These are phyloP conservation scores for Oxystoma pomonae DNA, from an alignment of 2,888 invertebrate species.

Conservation along the genomic window DNA sequence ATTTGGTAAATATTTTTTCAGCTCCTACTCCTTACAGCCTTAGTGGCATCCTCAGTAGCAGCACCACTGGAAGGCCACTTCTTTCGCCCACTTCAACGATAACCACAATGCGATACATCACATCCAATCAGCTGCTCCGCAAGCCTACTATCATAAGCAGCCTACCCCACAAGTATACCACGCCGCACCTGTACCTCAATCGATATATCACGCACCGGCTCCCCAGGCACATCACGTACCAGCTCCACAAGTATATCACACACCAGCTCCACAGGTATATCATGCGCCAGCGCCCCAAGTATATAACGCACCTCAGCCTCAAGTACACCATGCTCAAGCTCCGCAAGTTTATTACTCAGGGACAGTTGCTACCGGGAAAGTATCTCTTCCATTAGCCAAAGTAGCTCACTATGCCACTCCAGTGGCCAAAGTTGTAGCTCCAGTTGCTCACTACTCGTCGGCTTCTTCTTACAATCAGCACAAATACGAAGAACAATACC, in stretches of 20 bases:
- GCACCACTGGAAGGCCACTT: conserved; percentile 22
- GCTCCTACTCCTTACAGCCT: conserved; percentile 39
- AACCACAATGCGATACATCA: conserved; percentile 22
- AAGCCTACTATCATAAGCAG: neutral
- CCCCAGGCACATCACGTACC: neutral
- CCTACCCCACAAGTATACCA: neutral
- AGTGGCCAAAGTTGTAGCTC: conserved; percentile 13
- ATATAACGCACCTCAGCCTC: neutral
- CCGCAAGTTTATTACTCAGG: neutral
- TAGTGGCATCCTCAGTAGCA: conserved; percentile 37
- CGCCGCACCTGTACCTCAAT: neutral
- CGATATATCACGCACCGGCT: neutral
- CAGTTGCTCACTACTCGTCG: neutral
- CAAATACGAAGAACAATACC: conserved; percentile 18
- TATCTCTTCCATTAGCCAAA: neutral
- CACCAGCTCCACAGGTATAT: neutral
- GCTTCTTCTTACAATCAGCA: conserved; percentile 1
- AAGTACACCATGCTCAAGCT: neutral
- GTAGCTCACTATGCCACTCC: conserved; percentile 17
- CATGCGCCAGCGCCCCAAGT: conserved; percentile 19
- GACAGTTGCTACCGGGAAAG: neutral
- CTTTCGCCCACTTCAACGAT: conserved; percentile 25
- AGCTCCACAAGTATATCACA: neutral
- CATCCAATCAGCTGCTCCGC: conserved; percentile 15
- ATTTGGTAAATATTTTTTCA: conserved; percentile 12